Percentiles rank a stretch among this genome's conserved stretches.
These are phyloP conservation scores for Sakesphorus luctuosus DNA, from an alignment of 2,113 vertebrate genomes.

Conservation along the genomic window DNA sequence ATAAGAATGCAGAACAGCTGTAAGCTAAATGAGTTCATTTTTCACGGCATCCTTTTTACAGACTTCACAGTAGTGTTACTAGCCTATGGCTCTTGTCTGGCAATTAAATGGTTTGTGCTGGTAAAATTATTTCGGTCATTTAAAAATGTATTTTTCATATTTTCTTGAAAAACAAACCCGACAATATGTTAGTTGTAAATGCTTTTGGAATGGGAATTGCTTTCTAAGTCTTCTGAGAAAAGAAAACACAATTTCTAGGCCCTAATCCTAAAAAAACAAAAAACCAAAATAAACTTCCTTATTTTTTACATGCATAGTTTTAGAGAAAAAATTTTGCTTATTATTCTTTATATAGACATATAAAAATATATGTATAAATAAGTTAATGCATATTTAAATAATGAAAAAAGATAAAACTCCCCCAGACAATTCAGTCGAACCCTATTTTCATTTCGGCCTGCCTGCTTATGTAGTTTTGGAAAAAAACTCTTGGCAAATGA, in stretches of 20 bases:
- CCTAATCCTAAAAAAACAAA: not conserved
- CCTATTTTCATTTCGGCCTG: not conserved
- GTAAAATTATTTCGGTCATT: not conserved
- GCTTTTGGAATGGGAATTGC: not conserved
- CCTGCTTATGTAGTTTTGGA: not conserved
- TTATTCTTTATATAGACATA: not conserved
- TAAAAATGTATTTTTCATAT: not conserved
- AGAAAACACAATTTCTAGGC: not conserved
- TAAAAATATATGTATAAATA: not conserved
- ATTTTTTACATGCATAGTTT: not conserved
- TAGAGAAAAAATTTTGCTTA: not conserved
- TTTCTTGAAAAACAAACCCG: not conserved
- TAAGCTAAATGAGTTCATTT: constrained; percentile 1
- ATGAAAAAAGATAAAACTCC: not conserved
- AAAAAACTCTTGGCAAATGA: not conserved
- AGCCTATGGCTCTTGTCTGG: not conserved
- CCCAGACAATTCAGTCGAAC: not conserved
- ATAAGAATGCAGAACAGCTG: constrained; percentile 47
- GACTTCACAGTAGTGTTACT: not conserved
- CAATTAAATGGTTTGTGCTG: not conserved
- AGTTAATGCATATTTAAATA: not conserved
- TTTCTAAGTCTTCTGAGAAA: constrained; percentile 32
- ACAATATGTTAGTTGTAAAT: not conserved
- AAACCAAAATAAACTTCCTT: fast-evolving
- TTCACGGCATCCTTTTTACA: not conserved